Percentiles rank a stretch among this genome's conserved stretches.
These are phyloP conservation scores for Mechanitis messenoides DNA, from an alignment of 2,888 invertebrate genomes.

Conservation along the genomic window DNA sequence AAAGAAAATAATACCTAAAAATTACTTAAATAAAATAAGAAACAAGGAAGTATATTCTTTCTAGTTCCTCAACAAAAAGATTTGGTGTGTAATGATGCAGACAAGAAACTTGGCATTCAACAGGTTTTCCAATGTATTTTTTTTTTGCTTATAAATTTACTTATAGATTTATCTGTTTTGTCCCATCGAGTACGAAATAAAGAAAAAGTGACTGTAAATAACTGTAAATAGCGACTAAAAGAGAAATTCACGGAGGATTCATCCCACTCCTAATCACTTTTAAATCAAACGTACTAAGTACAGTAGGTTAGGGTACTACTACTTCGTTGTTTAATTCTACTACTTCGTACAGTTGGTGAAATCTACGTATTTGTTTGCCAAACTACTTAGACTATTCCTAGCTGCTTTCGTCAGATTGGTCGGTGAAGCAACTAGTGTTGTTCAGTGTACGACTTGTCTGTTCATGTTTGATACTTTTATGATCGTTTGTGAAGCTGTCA, in stretches of 20 bases:
- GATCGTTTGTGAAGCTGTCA: not conserved
- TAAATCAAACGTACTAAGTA: too few relatives aligned
- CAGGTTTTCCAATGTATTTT: slow-evolving; percentile 24
- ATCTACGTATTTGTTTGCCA: too few relatives aligned
- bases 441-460: not conserved
- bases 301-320: too few relatives aligned
- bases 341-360: too few relatives aligned
- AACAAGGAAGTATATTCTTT: not conserved
- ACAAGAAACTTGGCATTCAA: slow-evolving; percentile 28
- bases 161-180: not conserved
- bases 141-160: slow-evolving; percentile 16
- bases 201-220: not conserved
- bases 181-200: not conserved
- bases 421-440: not conserved
- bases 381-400: not conserved
- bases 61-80: slow-evolving; percentile 6
- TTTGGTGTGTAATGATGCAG: slow-evolving; percentile 26
- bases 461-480: not conserved
- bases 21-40: not conserved
- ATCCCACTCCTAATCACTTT: too few relatives aligned
- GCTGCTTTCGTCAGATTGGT: not conserved
- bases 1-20: not conserved
- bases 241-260: too few relatives aligned
- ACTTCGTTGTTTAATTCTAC: too few relatives aligned
- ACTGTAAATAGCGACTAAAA: not conserved